Base-by-base conservation (phyloP, 2,888 invertebrate genomes). In the Colletes collaris region DNA sequence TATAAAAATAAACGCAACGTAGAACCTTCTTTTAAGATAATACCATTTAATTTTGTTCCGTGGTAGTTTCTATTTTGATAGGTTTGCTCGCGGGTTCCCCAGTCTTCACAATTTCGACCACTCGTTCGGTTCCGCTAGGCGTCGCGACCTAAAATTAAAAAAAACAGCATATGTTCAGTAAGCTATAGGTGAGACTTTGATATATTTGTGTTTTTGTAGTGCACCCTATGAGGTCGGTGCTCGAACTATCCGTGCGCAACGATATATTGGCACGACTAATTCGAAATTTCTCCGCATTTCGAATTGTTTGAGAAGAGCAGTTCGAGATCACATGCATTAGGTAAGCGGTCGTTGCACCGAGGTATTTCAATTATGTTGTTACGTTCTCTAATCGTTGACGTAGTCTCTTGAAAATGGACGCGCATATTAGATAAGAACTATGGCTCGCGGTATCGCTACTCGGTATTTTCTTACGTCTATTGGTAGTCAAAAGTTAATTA, bases 191-290 rank as follows among this genome's bases (percentile, higher is more conserved):
- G 60, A 74, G 60, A 53, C 56, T 64, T 63, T 62, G 74, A 67
- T 68, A 75, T 84, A 82, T 88, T 84, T 85, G 70, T 85, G 82
- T 90, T 88, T 89, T 72, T 85, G 76, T 78, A 92, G 92, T 91
- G 88, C 86, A 88, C 92, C 92, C 91, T 91, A 83, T 88, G 92
- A 92, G 92, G 92, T 92, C 88, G 92, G 92, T 91, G 90, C 90
- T 90, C 89, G 88, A 89, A 88, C 89, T 89, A 89, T 91, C 90
- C 90, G 90, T 91, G 91, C 89, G 88, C 88, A 87, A 89, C 87
- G 79, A 84, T 65, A 72, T 82, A 83, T 79, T 83, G 89, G 86
- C 86, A 83, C 72, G 86, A 82, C 87, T 87, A 87, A 81, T 85
- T 87, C 78, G 82, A 87, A 84, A 86, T 81, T 82, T 69, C 83